Percentiles rank a stretch among this genome's conserved stretches.
Evolutionary conservation across 2,797 vertebrate genomes (phyloP).

Genomic region (Craterocephalus amniculus): DNA sequence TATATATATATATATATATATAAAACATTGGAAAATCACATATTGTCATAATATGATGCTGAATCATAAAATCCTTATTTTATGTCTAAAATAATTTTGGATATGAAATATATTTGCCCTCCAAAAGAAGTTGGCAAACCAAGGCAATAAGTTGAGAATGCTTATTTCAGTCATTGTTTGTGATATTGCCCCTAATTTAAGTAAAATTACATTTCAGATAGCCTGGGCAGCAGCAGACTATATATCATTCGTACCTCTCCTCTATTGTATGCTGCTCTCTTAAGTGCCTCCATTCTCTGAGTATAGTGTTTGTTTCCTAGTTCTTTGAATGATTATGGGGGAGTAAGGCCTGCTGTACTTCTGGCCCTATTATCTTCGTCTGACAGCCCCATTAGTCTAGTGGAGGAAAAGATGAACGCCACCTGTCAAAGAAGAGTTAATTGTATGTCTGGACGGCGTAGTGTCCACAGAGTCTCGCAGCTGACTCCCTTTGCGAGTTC

Average conservation of each 20-base stretch:
- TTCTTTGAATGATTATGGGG: slow-evolving; percentile 64
- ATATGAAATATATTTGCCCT: background rate
- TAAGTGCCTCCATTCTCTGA: slow-evolving; percentile 29
- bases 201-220: slow-evolving; percentile 6
- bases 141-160: background rate
- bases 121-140: background rate
- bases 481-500: slow-evolving; percentile 49
- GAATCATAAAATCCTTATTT: background rate
- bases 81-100: background rate
- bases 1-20: too few relatives aligned
- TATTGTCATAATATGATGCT: background rate
- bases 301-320: slow-evolving; percentile 46
- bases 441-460: slow-evolving; percentile 96
- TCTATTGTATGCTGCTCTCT: slow-evolving; percentile 35
- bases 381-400: slow-evolving; percentile 99
- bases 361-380: slow-evolving; percentile 93
- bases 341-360: slow-evolving; percentile 66
- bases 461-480: slow-evolving; percentile 53
- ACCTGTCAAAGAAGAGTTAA: slow-evolving; percentile 96
- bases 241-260: slow-evolving; percentile 13
- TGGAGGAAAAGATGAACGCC: slow-evolving; percentile 95
- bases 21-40: too few relatives aligned
- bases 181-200: slow-evolving; percentile 4
- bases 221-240: slow-evolving; percentile 16
- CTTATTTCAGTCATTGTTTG: background rate